Percentiles rank a stretch among this genome's conserved stretches.
phyloP scores from a whole-genome alignment of 2,797 vertebrate genomes.

The Clarias platycephalus region DNA sequence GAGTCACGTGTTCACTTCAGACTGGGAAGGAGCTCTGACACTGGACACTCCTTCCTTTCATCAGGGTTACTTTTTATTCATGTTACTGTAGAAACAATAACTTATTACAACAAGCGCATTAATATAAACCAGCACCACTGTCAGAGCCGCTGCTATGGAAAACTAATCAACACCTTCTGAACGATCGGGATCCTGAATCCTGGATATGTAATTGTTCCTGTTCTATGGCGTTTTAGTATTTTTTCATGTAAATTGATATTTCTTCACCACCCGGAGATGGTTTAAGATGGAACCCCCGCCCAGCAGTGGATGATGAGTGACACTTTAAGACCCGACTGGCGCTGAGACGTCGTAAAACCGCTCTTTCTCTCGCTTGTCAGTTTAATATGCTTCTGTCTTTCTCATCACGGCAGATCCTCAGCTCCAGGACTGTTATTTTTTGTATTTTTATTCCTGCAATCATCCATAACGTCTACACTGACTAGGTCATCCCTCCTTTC shows the following conservation, averaged over 20 bases:
- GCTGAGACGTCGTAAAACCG: slow-evolving; percentile 5
- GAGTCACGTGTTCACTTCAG: background rate
- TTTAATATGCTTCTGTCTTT: slow-evolving; percentile 53
- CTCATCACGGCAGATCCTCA: slow-evolving; percentile 50
- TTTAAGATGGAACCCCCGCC: background rate
- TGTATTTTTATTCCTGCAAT: slow-evolving; percentile 18
- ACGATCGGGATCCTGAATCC: background rate
- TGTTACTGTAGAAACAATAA: background rate
- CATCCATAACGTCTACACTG: slow-evolving; percentile 24
- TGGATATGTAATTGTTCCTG: background rate
- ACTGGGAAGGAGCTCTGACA: background rate
- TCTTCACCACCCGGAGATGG: background rate
- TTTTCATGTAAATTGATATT: background rate
- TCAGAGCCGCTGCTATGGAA: background rate
- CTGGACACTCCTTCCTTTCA: slow-evolving; percentile 17
- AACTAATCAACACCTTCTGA: background rate
- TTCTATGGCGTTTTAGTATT: background rate
- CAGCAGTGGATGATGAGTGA: slow-evolving; percentile 5
- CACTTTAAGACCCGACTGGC: slow-evolving; percentile 11
- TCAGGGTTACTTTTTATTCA: background rate
- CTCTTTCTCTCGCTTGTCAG: slow-evolving; percentile 7
- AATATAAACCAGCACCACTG: background rate
- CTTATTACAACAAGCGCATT: background rate
- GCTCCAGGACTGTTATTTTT: slow-evolving; percentile 42
- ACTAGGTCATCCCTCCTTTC: slow-evolving; percentile 5